A percentile compares a stretch with the other conserved stretches of the same genome.
Conservation (phyloP, 2,113 vertebrate species). For the Turnix velox region DNA sequence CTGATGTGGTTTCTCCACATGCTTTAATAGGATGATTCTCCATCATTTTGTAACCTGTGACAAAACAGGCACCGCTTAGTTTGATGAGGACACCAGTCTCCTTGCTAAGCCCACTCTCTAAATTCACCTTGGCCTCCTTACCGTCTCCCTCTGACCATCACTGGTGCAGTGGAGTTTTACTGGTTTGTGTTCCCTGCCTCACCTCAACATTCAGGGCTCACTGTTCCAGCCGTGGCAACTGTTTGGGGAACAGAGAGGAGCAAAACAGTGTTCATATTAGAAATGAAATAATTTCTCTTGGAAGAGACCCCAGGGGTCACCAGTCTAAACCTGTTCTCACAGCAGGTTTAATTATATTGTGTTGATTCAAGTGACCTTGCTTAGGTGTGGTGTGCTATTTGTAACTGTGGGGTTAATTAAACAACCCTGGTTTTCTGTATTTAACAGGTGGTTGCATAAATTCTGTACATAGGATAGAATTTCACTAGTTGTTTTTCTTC, state of each 20-base stretch:
- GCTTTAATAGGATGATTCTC: background rate
- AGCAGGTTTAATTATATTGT: background rate
- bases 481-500: background rate
- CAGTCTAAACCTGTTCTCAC: background rate
- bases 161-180: background rate
- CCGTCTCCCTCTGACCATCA: background rate
- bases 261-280: background rate
- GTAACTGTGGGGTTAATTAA: background rate
- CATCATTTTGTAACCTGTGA: background rate
- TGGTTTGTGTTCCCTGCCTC: background rate
- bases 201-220: background rate
- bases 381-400: background rate
- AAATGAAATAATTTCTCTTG: background rate
- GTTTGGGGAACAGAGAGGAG: background rate
- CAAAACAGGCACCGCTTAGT: background rate
- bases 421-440: background rate
- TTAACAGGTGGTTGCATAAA: background rate
- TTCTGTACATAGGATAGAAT: background rate
- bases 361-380: background rate
- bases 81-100: background rate
- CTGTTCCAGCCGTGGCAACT: fast-evolving
- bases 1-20: too few species aligned
- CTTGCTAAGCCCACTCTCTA: background rate
- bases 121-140: background rate
- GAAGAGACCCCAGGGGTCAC: background rate